phyloP scores from a whole-genome alignment of 2,797 vertebrate genomes.

The Heliangelus exortis region DNA sequence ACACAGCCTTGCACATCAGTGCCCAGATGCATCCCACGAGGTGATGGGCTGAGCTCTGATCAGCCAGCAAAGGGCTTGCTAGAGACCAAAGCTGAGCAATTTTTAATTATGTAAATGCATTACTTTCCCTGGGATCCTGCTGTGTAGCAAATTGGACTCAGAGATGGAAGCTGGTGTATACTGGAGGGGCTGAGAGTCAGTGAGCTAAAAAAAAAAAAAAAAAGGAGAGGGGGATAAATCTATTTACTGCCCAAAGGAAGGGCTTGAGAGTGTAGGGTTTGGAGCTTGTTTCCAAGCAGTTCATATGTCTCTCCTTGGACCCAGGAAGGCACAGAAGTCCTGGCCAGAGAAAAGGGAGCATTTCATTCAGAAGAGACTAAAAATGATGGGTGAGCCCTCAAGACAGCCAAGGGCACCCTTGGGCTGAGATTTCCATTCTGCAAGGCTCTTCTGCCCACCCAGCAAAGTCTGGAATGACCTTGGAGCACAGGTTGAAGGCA shows the following conservation, averaged over 20 bases:
- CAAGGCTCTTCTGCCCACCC: constrained; percentile 14
- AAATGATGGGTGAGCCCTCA: neutral
- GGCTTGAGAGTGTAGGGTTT: rapidly evolving
- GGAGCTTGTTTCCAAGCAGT: neutral
- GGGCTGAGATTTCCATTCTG: neutral
- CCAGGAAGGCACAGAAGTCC: neutral
- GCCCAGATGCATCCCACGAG: neutral
- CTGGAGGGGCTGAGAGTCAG: neutral
- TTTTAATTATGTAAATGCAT: neutral
- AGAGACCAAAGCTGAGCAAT: neutral
- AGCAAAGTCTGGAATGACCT: constrained; percentile 43
- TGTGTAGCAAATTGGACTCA: neutral
- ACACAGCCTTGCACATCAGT: neutral
- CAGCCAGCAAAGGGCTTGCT: neutral
- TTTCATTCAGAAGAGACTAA: neutral
- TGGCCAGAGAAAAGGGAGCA: neutral
- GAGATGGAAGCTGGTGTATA: neutral
- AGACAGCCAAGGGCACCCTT: neutral
- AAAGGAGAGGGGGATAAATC: neutral
- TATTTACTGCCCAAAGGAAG: neutral
- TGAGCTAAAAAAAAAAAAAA: neutral
- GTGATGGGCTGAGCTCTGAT: neutral
- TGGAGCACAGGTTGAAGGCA: neutral
- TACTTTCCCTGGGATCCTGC: neutral
- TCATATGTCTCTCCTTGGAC: neutral